Evolutionary conservation across 2,113 vertebrate species (phyloP).

Genomic region (Guaruba guarouba): DNA sequence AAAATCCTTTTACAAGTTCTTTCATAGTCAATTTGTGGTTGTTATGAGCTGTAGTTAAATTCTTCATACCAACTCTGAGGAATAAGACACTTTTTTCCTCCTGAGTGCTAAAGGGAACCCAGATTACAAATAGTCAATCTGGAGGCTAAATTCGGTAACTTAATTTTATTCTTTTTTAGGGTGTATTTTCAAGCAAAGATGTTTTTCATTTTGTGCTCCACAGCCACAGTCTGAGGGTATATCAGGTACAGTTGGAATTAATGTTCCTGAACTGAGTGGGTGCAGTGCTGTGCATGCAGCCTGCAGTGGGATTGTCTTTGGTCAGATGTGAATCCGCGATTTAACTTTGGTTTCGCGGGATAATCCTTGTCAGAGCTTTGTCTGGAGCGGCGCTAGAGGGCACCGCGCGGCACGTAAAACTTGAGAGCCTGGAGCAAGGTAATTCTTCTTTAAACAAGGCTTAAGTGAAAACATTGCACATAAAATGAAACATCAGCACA

Average conservation of each 20-base stretch:
- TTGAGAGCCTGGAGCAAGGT: conserved; percentile 35
- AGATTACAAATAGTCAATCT: background rate
- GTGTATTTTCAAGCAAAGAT: background rate
- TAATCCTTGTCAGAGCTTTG: background rate
- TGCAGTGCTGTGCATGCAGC: background rate
- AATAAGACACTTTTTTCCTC: background rate
- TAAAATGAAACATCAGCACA: conserved; percentile 73
- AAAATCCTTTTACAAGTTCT: background rate
- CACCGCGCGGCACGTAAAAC: background rate
- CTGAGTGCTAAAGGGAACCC: background rate
- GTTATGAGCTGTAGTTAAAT: background rate
- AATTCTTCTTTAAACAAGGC: conserved; percentile 70
- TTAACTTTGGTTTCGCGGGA: background rate
- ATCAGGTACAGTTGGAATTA: background rate
- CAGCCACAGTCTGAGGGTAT: background rate
- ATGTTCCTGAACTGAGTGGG: background rate
- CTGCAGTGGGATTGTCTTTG: background rate
- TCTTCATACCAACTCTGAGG: background rate
- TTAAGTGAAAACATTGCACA: conserved; percentile 62
- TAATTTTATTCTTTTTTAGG: background rate
- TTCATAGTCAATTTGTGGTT: background rate
- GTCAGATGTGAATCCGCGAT: rapidly evolving
- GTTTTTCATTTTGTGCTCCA: background rate
- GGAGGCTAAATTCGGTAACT: background rate
- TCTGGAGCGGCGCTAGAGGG: background rate